Evolutionary conservation across 2,113 vertebrate genomes (phyloP).

Genomic region (Onychostoma macrolepis): DNA sequence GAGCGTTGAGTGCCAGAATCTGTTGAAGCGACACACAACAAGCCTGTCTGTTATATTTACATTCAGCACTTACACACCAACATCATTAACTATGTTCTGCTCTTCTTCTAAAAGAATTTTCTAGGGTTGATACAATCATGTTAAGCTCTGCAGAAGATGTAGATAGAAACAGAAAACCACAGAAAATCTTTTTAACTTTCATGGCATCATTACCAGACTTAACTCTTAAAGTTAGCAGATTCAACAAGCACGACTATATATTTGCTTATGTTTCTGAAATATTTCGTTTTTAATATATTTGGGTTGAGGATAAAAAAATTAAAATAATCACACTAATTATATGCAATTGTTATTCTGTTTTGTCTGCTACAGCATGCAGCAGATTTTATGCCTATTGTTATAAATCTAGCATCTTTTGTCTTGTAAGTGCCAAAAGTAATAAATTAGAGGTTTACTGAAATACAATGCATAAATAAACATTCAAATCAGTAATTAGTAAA

Average conservation of each 20-base stretch:
- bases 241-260: background rate
- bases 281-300: background rate
- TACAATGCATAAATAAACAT: background rate
- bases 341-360: background rate
- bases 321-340: background rate
- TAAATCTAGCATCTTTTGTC: background rate
- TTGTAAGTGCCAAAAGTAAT: background rate
- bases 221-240: background rate
- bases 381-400: background rate
- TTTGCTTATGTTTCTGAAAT: too few species aligned
- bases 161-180: background rate
- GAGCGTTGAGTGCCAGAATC: conserved; percentile 5
- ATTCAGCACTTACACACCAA: conserved; percentile 1
- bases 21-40: background rate
- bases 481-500: background rate
- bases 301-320: too few species aligned
- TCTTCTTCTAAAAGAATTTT: background rate
- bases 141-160: background rate
- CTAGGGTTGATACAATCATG: background rate
- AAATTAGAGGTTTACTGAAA: background rate
- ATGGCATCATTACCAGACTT: background rate
- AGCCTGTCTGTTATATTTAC: background rate
- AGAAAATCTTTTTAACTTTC: background rate
- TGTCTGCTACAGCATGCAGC: background rate
- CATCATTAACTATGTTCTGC: background rate